Base-by-base conservation (phyloP, 2,113 vertebrate species). In the Callipepla squamata region DNA sequence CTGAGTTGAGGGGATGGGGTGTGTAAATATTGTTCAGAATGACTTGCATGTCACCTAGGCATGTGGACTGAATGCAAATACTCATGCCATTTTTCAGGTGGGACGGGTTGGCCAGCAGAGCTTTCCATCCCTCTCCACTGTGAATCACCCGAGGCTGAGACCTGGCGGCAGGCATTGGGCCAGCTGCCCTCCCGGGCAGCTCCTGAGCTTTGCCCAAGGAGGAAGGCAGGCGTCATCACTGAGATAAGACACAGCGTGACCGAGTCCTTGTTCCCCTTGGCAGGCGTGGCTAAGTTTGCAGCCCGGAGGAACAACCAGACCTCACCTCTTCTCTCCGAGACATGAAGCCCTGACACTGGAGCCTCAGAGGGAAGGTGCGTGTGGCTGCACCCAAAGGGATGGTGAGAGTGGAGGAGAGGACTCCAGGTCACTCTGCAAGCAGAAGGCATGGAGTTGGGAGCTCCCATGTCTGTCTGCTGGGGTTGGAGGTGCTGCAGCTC, bases 171-270 rank as follows among this genome's bases (percentile, higher is more conserved):
- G 68, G 34, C 70, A 12, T 9, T 16, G 80, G 79, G 51, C 85
- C 79, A 74, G 72, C 79, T 61, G n/a, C 23, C 9, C 63, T 85
- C 36, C 50, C 73, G 0, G 0, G 81, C 85, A 83, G 55, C 81
- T 83, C 3, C 85, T 80, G 85, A 87, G 94, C 92, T 96, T 91
- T 94, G 93, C 87, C 87, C 92, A 50, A 77, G 82, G 50, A 70
- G 76, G 50, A 69, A 53, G 79, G 53, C 4, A 1, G 63, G 61
- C 15, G 2, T 87, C 89, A 53, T 50, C 7, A 5, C 59, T 81
- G n/a, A 44, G 90, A 87, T 96, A 94, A 95, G 90, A 74, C 90
- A 91, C 90, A 87, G 20, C 2, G 0, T 40, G 76, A 67, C 68
- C 68, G 32, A 85, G 73, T 86, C 90, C 65, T 66, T 83, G 82